These are phyloP conservation scores for Eulemur coronatus DNA, from an alignment of 2,797 vertebrate genomes.

Conservation along the genomic window DNA sequence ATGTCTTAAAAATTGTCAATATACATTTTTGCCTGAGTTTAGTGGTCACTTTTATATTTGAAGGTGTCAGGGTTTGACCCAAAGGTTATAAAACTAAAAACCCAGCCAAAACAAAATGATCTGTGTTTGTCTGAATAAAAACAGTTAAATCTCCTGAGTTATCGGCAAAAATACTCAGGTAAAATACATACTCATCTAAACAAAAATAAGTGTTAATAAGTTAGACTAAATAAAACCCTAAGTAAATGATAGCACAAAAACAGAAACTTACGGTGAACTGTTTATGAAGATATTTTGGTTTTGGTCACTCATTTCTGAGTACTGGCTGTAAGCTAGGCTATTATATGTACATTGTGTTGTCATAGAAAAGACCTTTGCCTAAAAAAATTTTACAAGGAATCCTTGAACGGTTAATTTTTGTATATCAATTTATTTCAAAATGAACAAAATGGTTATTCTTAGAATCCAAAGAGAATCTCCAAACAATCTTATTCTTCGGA, in stretches of 20 bases:
- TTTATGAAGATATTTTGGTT: neutral
- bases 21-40: neutral
- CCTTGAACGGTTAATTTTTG: neutral
- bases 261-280: neutral
- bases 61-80: neutral
- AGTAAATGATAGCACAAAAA: neutral
- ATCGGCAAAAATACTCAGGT: neutral
- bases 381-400: neutral
- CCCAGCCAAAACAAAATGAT: neutral
- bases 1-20: neutral
- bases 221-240: neutral
- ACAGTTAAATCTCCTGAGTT: neutral
- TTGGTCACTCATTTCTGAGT: neutral
- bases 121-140: neutral
- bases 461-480: neutral
- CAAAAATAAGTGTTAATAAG: neutral
- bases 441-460: neutral
- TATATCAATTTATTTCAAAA: neutral
- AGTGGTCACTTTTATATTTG: neutral
- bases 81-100: neutral
- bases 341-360: neutral
- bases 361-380: neutral
- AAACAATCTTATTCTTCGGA: neutral
- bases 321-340: neutral
- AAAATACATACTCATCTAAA: neutral